Conservation (phyloP, 2,113 vertebrate genomes). For the Thalassoma bifasciatum region DNA sequence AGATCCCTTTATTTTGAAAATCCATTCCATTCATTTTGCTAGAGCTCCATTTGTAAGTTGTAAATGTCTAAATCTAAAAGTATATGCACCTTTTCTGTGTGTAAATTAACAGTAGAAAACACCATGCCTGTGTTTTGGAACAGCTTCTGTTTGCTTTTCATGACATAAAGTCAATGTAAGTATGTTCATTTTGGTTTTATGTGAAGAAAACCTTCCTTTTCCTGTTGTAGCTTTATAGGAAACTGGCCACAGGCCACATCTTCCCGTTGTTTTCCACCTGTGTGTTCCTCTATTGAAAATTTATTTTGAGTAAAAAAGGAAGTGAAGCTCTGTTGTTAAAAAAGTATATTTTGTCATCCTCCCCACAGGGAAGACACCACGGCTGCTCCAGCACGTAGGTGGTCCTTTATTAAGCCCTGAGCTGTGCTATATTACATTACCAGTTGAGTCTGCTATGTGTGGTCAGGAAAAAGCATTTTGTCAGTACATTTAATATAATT, state of each 20-base stretch:
- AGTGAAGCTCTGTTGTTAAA: constrained; percentile 20
- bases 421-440: constrained; percentile 35
- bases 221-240: constrained; percentile 32
- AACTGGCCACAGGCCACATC: constrained; percentile 17
- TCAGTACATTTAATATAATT: constrained; percentile 23
- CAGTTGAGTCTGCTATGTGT: constrained; percentile 12
- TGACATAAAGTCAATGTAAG: too few species aligned
- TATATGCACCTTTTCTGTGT: too few species aligned
- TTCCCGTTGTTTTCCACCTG: constrained; percentile 57
- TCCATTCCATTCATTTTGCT: too few species aligned
- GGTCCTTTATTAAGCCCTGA: constrained; percentile 45
- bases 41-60: too few species aligned
- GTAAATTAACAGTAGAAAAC: too few species aligned
- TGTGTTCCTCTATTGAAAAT: constrained; percentile 51
- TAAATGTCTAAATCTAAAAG: too few species aligned
- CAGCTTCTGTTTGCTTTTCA: too few species aligned
- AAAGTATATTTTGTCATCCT: constrained; percentile 50
- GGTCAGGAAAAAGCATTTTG: constrained; percentile 41
- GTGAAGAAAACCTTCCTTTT: constrained; percentile 7
- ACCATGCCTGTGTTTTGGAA: too few species aligned
- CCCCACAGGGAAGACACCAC: constrained; percentile 29
- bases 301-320: constrained; percentile 33
- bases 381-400: constrained; percentile 48
- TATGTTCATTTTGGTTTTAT: background rate
- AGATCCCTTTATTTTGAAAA: too few species aligned